A percentile compares a stretch with the other conserved stretches of the same genome.
Evolutionary conservation across 2,797 vertebrate species (phyloP).

Genomic region (Gymnothorax javanicus): DNA sequence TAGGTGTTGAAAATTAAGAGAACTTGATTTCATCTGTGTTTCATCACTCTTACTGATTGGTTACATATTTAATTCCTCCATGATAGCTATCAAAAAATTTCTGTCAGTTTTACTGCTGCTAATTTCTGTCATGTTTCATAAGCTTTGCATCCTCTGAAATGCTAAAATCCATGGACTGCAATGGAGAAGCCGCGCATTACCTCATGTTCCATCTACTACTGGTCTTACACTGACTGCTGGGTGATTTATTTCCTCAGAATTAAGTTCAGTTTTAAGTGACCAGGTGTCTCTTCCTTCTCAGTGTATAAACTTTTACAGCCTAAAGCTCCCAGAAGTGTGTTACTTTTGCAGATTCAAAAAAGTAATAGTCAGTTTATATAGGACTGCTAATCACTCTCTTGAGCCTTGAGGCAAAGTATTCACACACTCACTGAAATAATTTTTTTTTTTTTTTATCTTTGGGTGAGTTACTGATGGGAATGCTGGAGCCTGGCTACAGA

Average conservation of each 20-base stretch:
- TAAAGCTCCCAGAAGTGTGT: neutral
- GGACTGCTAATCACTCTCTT: neutral
- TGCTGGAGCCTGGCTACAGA: neutral
- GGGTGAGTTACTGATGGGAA: neutral
- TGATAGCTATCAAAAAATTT: neutral
- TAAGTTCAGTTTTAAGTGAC: neutral
- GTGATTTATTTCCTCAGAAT: constrained; percentile 1
- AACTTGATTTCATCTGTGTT: neutral
- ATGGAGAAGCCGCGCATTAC: neutral
- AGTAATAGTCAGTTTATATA: neutral
- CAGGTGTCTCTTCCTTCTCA: neutral
- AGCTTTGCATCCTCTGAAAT: neutral
- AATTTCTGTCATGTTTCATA: neutral
- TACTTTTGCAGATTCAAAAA: neutral
- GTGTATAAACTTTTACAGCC: neutral
- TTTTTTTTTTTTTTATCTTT: neutral
- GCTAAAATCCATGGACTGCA: neutral
- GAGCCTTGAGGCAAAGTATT: neutral
- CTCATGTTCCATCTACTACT: neutral
- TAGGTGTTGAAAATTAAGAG: neutral
- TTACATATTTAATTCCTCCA: neutral
- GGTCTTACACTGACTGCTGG: neutral
- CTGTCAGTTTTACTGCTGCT: neutral
- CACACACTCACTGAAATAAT: neutral
- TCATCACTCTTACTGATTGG: neutral